Percentiles rank a stretch among this genome's conserved stretches.
Conservation (phyloP, 2,888 invertebrate genomes). For the Rotaria magnacalcarata region DNA sequence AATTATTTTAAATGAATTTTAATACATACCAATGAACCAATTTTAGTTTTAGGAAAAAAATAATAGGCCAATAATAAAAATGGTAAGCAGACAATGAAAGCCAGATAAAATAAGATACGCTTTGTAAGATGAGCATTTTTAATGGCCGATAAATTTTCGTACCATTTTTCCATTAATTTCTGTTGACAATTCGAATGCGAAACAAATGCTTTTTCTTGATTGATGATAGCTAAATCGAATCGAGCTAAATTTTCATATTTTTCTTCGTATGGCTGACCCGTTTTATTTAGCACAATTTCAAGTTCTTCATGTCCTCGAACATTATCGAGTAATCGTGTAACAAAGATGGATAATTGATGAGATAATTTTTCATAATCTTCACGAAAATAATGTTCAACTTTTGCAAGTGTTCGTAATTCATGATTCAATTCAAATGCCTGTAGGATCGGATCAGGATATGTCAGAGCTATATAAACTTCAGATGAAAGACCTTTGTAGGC, state of each 20-base stretch:
- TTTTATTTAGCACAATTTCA: slow-evolving; percentile 54
- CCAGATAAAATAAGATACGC: slow-evolving; percentile 49
- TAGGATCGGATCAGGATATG: slow-evolving; percentile 55
- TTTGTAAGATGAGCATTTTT: slow-evolving; percentile 49
- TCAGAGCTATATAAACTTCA: slow-evolving; percentile 56
- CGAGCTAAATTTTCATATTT: slow-evolving; percentile 53
- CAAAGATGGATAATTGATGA: slow-evolving; percentile 53
- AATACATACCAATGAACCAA: slow-evolving; percentile 48
- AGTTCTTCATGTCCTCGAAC: slow-evolving; percentile 56
- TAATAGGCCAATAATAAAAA: slow-evolving; percentile 52
- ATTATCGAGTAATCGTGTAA: slow-evolving; percentile 54
- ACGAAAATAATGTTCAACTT: slow-evolving; percentile 51
- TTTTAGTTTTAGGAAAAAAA: slow-evolving; percentile 53
- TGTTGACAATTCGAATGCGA: slow-evolving; percentile 57
- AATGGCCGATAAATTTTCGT: slow-evolving; percentile 51
- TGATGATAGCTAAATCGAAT: slow-evolving; percentile 54
- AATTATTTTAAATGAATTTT: not conserved
- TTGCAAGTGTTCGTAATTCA: slow-evolving; percentile 52
- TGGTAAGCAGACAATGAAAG: slow-evolving; percentile 52
- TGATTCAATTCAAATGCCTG: slow-evolving; percentile 54
- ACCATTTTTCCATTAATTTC: slow-evolving; percentile 55
- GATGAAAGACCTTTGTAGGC: slow-evolving; percentile 55
- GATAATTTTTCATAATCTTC: slow-evolving; percentile 54
- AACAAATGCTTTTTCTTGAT: slow-evolving; percentile 57
- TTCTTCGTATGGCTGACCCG: slow-evolving; percentile 51